phyloP scores from a whole-genome alignment of 2,113 vertebrate genomes.

The Azemiops feae region DNA sequence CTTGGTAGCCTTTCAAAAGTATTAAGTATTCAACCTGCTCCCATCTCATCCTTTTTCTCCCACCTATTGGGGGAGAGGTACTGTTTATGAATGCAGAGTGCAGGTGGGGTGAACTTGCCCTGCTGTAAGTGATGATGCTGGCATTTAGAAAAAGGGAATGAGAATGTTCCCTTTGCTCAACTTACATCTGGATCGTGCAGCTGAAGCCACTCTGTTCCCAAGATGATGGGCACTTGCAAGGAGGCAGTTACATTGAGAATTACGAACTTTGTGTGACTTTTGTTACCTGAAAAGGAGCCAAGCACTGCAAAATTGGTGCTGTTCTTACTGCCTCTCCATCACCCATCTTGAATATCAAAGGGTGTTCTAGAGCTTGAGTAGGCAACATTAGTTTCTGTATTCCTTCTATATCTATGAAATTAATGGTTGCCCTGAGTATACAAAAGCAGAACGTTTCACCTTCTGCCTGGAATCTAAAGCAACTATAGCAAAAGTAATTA shows the following conservation, averaged over 20 bases:
- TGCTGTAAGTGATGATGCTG: no score
- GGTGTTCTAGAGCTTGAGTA: not conserved
- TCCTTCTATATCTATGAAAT: not conserved
- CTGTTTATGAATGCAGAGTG: no score
- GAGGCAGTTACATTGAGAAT: not conserved
- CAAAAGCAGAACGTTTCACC: not conserved
- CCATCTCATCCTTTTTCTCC: not conserved
- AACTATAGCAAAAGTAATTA: not conserved
- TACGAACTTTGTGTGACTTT: not conserved
- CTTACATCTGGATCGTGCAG: not conserved
- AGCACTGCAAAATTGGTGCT: not conserved
- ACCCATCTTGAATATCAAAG: not conserved
- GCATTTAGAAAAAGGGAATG: not conserved
- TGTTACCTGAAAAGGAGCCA: not conserved
- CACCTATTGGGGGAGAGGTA: not conserved
- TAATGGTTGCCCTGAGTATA: not conserved
- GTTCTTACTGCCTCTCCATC: not conserved
- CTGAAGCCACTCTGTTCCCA: not conserved
- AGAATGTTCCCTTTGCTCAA: not conserved
- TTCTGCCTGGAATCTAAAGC: not conserved
- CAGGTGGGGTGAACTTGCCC: no score
- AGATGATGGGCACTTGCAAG: not conserved
- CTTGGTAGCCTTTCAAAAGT: no score
- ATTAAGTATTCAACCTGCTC: not conserved
- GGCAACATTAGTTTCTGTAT: not conserved